Evolutionary conservation across 2,113 vertebrate species (phyloP), one percentile per base, ranked within the genome.

Genomic region (Mastomys natalensis): DNA sequence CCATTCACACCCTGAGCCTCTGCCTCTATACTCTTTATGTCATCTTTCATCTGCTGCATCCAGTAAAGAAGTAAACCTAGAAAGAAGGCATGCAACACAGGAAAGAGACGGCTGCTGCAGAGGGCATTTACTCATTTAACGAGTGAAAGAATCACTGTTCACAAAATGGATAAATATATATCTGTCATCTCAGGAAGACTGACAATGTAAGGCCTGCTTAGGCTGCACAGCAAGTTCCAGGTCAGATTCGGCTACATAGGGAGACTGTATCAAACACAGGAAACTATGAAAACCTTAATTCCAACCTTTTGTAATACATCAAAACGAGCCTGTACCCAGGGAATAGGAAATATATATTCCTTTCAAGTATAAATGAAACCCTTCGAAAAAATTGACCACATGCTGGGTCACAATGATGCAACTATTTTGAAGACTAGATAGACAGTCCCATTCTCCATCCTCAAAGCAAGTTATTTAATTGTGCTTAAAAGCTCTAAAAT

Each of bases 341-440:
- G 34, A 84, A 53, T 68, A 76, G n/a, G n/a, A 74, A 92, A 60
- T 78, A 80, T 34, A 43, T 85, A 93, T 62, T 66, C 60, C 68
- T 96, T 90, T 97, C 40, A 88, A 86, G 64, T 81, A 45, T 66
- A 85, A 11, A 34, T 88, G 24, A 74, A 74, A 58, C 55, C 88
- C 95, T 73, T 95, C 93, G 58, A 34, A 95, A 93, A 88, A 94
- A 91, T 0, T 95, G 74, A 95, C 88, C 80, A 43, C 90, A 90
- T 73, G 21, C 68, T 87, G 93, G 40, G 48, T 78, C 53, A 80
- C 87, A 97, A 96, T 93, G 34, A 80, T 11, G 45, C 11, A 80
- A 12, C 48, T 51, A 51, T 76, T 93, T 94, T 87, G 72, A 82
- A 93, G 40, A 88, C 45, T 72, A 1, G 78, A 29, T 88, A 48